Percentiles rank a stretch among this genome's conserved stretches.
These are phyloP conservation scores for Sarcophaga peregrina DNA, from an alignment of 1,140 invertebrate species.

Conservation along the genomic window DNA sequence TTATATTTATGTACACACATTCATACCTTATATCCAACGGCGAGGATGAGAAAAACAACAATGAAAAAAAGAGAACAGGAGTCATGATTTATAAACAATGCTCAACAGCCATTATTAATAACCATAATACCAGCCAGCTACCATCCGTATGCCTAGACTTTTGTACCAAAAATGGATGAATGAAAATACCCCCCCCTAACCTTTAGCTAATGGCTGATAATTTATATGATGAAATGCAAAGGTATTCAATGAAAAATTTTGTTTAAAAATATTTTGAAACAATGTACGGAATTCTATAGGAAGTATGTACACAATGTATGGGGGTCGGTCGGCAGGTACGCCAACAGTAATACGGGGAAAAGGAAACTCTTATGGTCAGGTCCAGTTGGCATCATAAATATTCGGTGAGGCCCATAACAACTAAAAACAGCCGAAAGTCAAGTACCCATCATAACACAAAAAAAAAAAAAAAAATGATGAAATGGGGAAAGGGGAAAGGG, in stretches of 20 bases:
- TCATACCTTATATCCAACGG: not conserved
- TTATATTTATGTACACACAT: too few relatives aligned
- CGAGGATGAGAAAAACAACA: too few relatives aligned
- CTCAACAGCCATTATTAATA: constrained; percentile 37
- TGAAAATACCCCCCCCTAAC: too few relatives aligned
- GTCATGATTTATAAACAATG: constrained; percentile 33
- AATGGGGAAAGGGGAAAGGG: too few relatives aligned
- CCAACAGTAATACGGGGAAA: too few relatives aligned
- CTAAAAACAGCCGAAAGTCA: not conserved
- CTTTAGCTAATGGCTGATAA: too few relatives aligned
- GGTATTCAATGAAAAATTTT: not conserved
- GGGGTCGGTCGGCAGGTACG: not conserved
- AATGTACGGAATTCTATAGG: not conserved
- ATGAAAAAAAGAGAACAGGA: too few relatives aligned
- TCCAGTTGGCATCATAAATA: constrained; percentile 6
- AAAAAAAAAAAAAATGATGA: not conserved
- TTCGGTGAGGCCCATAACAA: not conserved
- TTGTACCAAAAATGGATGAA: too few relatives aligned
- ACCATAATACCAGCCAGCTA: not conserved
- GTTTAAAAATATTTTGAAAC: not conserved
- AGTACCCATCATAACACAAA: not conserved
- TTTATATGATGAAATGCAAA: not conserved
- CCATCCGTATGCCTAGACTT: too few relatives aligned
- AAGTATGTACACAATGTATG: not conserved
- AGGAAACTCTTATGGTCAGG: not conserved